A percentile compares a stretch with the other conserved stretches of the same genome.
Evolutionary conservation across 2,113 vertebrate genomes (phyloP).

Genomic region (Leucopsar rothschildi): DNA sequence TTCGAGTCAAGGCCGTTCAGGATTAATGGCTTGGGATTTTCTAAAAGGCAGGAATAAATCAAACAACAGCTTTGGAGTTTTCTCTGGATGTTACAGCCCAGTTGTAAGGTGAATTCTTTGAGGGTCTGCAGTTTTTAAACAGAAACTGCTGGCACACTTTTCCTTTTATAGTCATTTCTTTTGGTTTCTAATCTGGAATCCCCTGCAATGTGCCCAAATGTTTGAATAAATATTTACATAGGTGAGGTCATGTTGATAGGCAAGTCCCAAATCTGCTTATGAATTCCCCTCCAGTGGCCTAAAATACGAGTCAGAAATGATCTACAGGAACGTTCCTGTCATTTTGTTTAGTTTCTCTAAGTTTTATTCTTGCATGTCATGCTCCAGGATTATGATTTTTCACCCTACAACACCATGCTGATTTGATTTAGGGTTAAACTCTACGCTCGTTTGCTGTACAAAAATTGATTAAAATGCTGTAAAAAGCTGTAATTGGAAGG

Average conservation of each 20-base stretch:
- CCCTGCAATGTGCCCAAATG: neutral
- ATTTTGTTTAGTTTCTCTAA: neutral
- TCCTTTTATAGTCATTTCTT: constrained; percentile 22
- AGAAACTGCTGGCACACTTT: neutral
- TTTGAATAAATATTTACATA: constrained; percentile 25
- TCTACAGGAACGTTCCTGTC: neutral
- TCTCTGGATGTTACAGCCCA: neutral
- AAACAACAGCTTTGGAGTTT: neutral
- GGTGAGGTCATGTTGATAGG: neutral
- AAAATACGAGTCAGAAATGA: neutral
- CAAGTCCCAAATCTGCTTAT: neutral
- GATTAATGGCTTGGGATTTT: neutral
- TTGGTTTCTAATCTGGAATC: neutral
- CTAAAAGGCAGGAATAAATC: neutral
- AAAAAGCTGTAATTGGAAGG: neutral
- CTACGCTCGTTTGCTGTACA: neutral
- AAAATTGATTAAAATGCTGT: constrained; percentile 10
- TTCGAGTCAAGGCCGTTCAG: neutral
- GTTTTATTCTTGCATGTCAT: neutral
- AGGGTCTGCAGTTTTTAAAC: neutral
- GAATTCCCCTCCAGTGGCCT: neutral
- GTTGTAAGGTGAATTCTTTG: neutral
- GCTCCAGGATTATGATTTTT: neutral
- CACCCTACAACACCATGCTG: neutral
- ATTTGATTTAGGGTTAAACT: neutral